Evolutionary conservation across 92 coral and sea anemone genomes (phyloP).

Genomic region (Epizoanthus ramosus): DNA sequence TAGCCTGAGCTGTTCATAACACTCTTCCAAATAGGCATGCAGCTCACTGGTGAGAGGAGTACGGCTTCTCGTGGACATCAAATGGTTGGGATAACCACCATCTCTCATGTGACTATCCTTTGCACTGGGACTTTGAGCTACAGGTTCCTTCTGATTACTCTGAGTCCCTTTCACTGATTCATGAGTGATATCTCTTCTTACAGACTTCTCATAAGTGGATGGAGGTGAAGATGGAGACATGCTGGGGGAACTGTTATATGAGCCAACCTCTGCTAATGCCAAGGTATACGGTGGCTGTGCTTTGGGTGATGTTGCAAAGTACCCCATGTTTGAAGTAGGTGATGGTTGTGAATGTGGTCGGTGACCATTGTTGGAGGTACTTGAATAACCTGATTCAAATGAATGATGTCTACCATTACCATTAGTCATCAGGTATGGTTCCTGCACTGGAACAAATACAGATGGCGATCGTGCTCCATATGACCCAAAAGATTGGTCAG

Average conservation of each 20-base stretch:
- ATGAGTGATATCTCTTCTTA: constrained; percentile 55
- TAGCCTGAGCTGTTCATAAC: constrained; percentile 91
- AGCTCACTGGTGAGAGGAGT: constrained; percentile 89
- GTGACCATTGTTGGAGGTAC: constrained; percentile 74
- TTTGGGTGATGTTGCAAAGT: constrained; percentile 67
- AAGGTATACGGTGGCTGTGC: constrained; percentile 63
- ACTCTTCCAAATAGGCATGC: constrained; percentile 87
- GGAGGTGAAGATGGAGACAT: constrained; percentile 93
- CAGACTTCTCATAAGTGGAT: constrained; percentile 61
- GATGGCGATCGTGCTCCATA: constrained; percentile 72
- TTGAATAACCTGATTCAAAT: constrained; percentile 82
- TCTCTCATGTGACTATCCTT: constrained; percentile 61
- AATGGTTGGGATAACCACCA: constrained; percentile 68
- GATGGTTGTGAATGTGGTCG: constrained; percentile 70
- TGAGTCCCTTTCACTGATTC: constrained; percentile 50
- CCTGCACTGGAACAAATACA: constrained; percentile 82
- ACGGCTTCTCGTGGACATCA: constrained; percentile 60
- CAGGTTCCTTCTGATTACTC: constrained; percentile 51
- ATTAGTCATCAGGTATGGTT: constrained; percentile 41
- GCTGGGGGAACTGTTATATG: constrained; percentile 87
- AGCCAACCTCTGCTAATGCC: constrained; percentile 61
- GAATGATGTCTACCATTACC: constrained; percentile 70
- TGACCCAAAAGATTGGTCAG: constrained; percentile 83
- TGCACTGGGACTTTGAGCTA: constrained; percentile 56
- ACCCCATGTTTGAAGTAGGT: constrained; percentile 69